Evolutionary conservation across 2,888 invertebrate species (phyloP), one percentile per base, ranked within the genome.

Genomic region (Cryptosula pallasiana): DNA sequence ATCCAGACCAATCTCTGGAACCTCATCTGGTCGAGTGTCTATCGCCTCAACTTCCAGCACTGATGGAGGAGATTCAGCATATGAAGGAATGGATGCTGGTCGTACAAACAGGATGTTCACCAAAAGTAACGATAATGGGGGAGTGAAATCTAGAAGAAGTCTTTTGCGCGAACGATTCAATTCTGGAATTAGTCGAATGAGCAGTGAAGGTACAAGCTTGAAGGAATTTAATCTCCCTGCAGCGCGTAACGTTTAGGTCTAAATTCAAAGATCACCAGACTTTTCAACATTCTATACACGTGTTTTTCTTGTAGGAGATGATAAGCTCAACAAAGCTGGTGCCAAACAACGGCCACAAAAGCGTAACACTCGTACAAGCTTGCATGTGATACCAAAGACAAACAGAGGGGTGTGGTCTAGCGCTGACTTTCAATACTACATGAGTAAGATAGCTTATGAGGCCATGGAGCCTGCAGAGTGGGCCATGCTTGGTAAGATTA

Each of bases 361-460:
- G 3, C 25, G 32, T 16, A 27, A 32, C 9, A 27, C 63, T 3
- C 25, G n/a, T 13, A 16, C 63, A 9, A 34, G 27, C 63, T 16
- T 32, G 3, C 34, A 25, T 32, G 25, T 27, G 25, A 63, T 32
- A 27, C 63, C 63, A 9, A 63, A 27, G n/a, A 34, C 63, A 20
- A 63, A 63, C 63, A 63, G 63, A 63, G 63, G 63, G 32, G 63
- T 63, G 29, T 63, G 63, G 63, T 63, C 34, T 32, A 34, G 13
- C 5, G 27, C 63, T 32, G 63, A 63, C 9, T 63, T 63, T 32
- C 63, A 63, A 32, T 63, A 63, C n/a, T 63, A 63, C 63, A 63
- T 32, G 3, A 63, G 63, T 32, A 63, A 63, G 34, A 63, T 63
- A 32, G 63, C 63, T 13, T 63, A 13, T 32, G 63, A 63, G 32